Conservation (phyloP, 2,113 vertebrate species). For the Pygoscelis antarcticus region DNA sequence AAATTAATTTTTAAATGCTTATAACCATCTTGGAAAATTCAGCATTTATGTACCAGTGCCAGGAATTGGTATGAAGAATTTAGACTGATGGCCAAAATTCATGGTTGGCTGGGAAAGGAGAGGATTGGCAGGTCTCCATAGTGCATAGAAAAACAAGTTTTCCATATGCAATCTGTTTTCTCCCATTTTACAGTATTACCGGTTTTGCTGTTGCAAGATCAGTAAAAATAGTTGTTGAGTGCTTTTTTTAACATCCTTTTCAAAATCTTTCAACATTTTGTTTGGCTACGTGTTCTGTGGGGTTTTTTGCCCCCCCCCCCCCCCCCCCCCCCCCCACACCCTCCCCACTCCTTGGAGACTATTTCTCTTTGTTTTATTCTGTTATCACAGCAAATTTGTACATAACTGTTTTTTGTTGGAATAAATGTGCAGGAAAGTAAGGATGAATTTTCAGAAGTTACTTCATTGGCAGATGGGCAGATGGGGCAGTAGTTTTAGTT, state of each 20-base stretch:
- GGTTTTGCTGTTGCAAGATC: neutral
- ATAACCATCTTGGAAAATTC: conserved; percentile 23
- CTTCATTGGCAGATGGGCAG: neutral
- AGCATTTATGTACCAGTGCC: neutral
- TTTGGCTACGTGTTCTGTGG: neutral
- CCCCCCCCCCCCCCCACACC: neutral
- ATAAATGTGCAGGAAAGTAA: neutral
- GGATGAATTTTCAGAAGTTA: neutral
- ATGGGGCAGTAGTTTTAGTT: neutral
- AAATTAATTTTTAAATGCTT: neutral
- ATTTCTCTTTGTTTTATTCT: neutral
- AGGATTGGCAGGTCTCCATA: conserved; percentile 39
- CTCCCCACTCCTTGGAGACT: neutral
- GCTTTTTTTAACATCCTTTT: conserved; percentile 13
- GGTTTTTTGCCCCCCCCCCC: neutral
- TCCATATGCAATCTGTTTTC: conserved; percentile 54
- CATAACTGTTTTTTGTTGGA: neutral
- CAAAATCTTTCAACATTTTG: neutral
- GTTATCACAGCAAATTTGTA: neutral
- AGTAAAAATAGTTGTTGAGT: neutral
- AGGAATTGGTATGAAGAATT: conserved; percentile 50
- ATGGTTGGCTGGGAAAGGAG: conserved; percentile 48
- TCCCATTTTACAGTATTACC: neutral
- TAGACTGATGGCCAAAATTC: conserved; percentile 48
- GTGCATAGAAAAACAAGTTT: conserved; percentile 37